A percentile compares a stretch with the other conserved stretches of the same genome.
These are phyloP conservation scores for Trogon melanurus DNA, from an alignment of 2,113 vertebrate genomes.

Conservation along the genomic window DNA sequence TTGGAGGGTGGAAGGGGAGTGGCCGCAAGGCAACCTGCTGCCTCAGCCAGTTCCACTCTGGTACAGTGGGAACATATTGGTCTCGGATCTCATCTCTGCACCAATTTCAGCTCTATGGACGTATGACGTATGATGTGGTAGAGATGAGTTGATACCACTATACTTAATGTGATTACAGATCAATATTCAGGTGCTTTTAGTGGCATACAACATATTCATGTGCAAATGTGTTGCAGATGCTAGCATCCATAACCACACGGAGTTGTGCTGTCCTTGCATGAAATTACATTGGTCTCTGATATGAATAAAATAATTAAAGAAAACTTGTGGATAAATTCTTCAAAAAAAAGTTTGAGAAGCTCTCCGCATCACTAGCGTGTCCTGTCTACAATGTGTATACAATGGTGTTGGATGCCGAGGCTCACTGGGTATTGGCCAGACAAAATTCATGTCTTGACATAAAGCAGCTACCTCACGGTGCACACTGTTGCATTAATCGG, in stretches of 20 bases:
- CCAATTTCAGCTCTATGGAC: not conserved
- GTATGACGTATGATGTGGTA: not conserved
- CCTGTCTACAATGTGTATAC: not conserved
- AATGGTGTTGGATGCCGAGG: not conserved
- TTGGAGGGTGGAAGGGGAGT: not conserved
- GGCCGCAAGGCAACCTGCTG: not conserved
- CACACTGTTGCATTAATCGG: accelerated
- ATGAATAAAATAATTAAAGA: not conserved
- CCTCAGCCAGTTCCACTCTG: not conserved
- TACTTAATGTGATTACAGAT: not conserved
- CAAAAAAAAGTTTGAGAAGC: not conserved
- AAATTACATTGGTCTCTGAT: not conserved
- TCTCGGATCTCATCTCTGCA: not conserved
- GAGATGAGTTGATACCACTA: not conserved
- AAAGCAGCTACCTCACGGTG: not conserved
- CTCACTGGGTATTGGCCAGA: not conserved
- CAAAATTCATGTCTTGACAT: not conserved
- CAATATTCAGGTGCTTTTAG: not conserved
- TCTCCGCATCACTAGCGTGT: not conserved
- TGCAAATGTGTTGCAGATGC: not conserved
- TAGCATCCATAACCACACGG: not conserved
- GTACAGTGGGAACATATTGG: not conserved
- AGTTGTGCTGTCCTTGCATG: not conserved
- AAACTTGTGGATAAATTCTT: not conserved
- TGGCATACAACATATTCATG: too few relatives aligned